Base-by-base conservation (phyloP, 2,113 vertebrate genomes). In the Pedetes capensis region DNA sequence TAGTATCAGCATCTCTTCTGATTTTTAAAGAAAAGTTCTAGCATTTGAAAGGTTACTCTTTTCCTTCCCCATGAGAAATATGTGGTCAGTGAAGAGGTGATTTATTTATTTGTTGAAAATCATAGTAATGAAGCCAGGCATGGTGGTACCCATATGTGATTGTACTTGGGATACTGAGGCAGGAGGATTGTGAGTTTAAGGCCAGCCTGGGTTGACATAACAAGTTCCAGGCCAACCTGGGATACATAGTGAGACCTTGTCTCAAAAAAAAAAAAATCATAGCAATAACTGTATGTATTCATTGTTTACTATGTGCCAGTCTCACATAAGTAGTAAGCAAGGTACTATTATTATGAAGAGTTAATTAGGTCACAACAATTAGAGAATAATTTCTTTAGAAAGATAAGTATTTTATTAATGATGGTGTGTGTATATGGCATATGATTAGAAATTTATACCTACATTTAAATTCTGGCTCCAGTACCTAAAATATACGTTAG, bases 1-100 rank as follows among this genome's bases (percentile, higher is more conserved):
- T 95, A 91, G 85, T 78, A 94, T 71, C 78, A 92, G 76, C 97
- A 93, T 59, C 95, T 97, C 95, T 93, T 97, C 69, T 95, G 55
- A 93, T 91, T 94, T 72, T 92, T 89, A n/a, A 95, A 92, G 53
- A 69, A 72, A 94, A 78, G n/a, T 95, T 84, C 44, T 32, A 82
- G 42, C 8, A n/a, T 72, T 92, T 68, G 55, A 61, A 42, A 83
- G 76, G 13, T 32, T 66, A 68, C 27, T 81, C 20, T 91, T 49
- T 88, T 93, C 72, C 71, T 78, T 71, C 13, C 20, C 17, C 32
- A 37, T 80, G 55, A 82, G 18, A 92, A 81, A 76, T 37, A 68
- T 5, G 14, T n/a, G 27, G n/a, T 82, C 44, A 59, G 17, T 86
- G 68, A 71, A 6, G 25, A 64, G 9, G 3, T 71, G 61, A 84